phyloP scores from a whole-genome alignment of 2,113 vertebrate species.

The Butorides virescens region DNA sequence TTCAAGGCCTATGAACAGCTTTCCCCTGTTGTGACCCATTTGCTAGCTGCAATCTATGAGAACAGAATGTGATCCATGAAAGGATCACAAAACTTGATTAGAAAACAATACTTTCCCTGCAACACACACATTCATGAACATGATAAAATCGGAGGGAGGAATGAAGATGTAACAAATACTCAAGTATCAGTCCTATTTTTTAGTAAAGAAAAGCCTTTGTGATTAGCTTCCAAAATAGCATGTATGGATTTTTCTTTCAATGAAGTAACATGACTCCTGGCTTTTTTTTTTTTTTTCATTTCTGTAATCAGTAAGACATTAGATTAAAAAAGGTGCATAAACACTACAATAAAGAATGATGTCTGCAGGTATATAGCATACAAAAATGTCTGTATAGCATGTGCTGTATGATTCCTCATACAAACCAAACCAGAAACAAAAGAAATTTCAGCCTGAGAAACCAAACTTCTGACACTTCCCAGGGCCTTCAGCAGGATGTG shows the following conservation, averaged over 20 bases:
- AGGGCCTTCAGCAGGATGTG: conserved; percentile 3
- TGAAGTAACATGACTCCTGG: background rate
- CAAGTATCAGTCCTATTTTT: background rate
- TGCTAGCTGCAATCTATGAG: background rate
- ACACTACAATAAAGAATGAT: background rate
- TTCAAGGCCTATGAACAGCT: background rate
- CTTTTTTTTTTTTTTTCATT: background rate
- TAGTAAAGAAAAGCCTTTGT: background rate
- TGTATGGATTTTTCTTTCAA: background rate
- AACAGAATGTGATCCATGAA: background rate
- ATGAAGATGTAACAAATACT: background rate
- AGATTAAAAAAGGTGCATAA: background rate
- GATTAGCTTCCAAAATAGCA: background rate
- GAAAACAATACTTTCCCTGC: background rate
- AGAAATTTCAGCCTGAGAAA: background rate
- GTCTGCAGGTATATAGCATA: background rate
- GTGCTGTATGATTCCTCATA: background rate
- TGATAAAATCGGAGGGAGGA: background rate
- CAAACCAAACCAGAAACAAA: background rate
- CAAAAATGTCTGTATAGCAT: background rate
- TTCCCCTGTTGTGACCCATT: background rate
- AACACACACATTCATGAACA: background rate
- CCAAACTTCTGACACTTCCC: conserved; percentile 9
- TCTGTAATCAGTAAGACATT: background rate
- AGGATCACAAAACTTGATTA: background rate